Evolutionary conservation across 2,888 invertebrate species (phyloP).

Genomic region (Drymonia ruficornis): DNA sequence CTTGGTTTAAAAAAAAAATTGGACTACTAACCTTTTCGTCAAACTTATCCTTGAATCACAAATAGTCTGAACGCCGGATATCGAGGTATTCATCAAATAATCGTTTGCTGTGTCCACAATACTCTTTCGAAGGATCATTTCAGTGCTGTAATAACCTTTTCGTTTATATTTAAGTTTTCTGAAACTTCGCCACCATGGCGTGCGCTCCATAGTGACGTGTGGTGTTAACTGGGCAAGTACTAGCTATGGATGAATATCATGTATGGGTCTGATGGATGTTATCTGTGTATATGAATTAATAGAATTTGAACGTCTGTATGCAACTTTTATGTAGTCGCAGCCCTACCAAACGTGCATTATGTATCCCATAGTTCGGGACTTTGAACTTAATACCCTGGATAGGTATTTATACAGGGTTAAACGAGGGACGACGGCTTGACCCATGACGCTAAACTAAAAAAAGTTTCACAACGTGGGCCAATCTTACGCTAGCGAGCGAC

Average conservation of each 20-base stretch:
- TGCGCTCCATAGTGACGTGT: conserved; percentile 10
- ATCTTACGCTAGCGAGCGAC: no score
- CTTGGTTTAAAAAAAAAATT: no score
- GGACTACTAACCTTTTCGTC: conserved; percentile 48
- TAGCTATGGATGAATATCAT: neutral
- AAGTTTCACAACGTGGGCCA: no score
- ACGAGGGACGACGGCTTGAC: no score
- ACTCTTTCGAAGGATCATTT: conserved; percentile 63
- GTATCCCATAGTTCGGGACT: no score
- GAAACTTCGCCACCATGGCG: conserved; percentile 38
- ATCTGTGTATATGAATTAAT: neutral
- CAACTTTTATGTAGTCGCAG: no score
- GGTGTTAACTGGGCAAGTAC: neutral
- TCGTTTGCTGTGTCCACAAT: conserved; percentile 57
- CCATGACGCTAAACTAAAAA: no score
- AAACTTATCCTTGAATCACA: conserved; percentile 31
- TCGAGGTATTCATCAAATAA: conserved; percentile 51
- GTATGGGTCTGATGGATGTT: neutral
- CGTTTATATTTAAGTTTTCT: conserved; percentile 39
- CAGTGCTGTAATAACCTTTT: conserved; percentile 41
- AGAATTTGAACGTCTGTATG: no score
- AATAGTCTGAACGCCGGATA: conserved; percentile 55
- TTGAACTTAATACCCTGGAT: no score
- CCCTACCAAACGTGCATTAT: no score
- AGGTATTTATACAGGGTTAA: no score